Evolutionary conservation across 2,113 vertebrate genomes (phyloP).

Genomic region (Corythoichthys intestinalis): DNA sequence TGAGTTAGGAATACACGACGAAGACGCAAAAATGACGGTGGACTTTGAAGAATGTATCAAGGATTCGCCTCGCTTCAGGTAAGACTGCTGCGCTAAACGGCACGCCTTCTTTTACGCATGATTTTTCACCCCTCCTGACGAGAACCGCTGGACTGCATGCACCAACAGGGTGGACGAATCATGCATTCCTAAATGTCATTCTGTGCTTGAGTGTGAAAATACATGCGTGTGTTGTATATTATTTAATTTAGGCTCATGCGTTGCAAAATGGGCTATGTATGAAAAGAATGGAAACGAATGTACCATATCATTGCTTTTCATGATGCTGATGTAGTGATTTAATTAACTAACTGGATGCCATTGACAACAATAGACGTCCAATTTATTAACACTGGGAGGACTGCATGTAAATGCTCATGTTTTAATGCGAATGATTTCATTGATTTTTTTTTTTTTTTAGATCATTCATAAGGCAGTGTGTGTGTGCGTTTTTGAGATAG

Average conservation of each 20-base stretch:
- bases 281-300: conserved; percentile 26
- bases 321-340: not conserved
- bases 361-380: too few species aligned
- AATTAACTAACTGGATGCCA: not conserved
- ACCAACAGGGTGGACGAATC: conserved; percentile 35
- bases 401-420: too few species aligned
- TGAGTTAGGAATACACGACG: conserved; percentile 55
- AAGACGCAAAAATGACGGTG: conserved; percentile 83
- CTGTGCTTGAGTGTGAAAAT: too few species aligned
- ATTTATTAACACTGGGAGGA: too few species aligned
- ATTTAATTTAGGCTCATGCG: conserved; percentile 17
- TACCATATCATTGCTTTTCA: conserved; percentile 15
- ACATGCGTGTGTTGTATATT: not conserved
- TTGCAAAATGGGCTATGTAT: conserved; percentile 24
- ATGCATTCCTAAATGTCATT: not conserved
- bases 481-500: conserved; percentile 3
- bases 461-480: not conserved
- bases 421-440: not conserved
- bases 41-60: conserved; percentile 96
- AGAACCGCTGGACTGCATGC: not conserved
- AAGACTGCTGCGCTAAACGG: conserved; percentile 49
- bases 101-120: conserved; percentile 61
- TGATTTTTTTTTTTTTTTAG: not conserved
- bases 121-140: conserved; percentile 2
- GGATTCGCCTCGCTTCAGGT: conserved; percentile 95